phyloP scores from a whole-genome alignment of 2,888 invertebrate species.

The Thelaira solivaga region DNA sequence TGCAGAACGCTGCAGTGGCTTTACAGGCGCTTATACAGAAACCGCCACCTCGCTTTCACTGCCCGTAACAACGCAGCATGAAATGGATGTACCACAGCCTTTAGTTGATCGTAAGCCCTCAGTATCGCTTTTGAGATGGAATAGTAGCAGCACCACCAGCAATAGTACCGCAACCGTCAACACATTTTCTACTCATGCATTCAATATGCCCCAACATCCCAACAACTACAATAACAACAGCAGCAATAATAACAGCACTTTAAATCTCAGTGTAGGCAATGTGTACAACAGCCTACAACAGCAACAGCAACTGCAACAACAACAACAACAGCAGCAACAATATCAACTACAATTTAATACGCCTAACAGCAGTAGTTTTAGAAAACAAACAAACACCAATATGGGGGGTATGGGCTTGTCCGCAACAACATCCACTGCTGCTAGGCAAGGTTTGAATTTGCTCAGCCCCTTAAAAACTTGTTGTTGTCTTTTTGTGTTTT shows the following conservation, averaged over 20 bases:
- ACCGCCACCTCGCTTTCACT: slow-evolving; percentile 75
- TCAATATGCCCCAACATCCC: slow-evolving; percentile 41
- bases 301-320: slow-evolving; percentile 42
- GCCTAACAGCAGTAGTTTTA: slow-evolving; percentile 62
- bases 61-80: slow-evolving; percentile 80
- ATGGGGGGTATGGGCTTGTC: slow-evolving; percentile 58
- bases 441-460: slow-evolving; percentile 79
- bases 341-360: slow-evolving; percentile 60
- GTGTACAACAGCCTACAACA: slow-evolving; percentile 45
- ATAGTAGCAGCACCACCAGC: slow-evolving; percentile 61
- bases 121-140: slow-evolving; percentile 80
- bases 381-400: slow-evolving; percentile 54
- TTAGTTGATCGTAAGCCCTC: slow-evolving; percentile 83
- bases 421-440: slow-evolving; percentile 75
- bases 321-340: slow-evolving; percentile 38
- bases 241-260: slow-evolving; percentile 42
- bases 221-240: slow-evolving; percentile 31
- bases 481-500: slow-evolving; percentile 15
- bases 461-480: slow-evolving; percentile 28
- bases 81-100: slow-evolving; percentile 84
- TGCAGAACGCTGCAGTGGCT: slow-evolving; percentile 86
- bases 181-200: slow-evolving; percentile 11
- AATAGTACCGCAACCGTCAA: slow-evolving; percentile 50
- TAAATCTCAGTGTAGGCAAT: slow-evolving; percentile 32
- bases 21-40: slow-evolving; percentile 77